phyloP scores from a whole-genome alignment of 1,140 invertebrate genomes.

The Paraescarpia echinospica region DNA sequence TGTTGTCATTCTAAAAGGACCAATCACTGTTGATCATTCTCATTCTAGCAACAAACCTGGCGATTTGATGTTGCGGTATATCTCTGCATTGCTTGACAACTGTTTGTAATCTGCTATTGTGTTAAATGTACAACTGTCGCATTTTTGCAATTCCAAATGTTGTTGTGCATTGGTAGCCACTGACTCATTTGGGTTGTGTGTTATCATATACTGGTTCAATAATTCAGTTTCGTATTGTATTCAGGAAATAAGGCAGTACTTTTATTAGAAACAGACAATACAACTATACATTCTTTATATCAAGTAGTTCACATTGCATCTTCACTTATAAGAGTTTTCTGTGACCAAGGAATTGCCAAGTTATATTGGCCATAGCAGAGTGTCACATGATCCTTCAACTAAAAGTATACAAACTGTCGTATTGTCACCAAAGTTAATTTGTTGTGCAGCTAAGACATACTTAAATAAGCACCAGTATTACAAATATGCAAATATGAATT shows the following conservation, averaged over 20 bases:
- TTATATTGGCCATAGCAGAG: background rate
- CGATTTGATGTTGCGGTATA: background rate
- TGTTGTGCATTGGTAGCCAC: too few species aligned
- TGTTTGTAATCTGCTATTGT: too few species aligned
- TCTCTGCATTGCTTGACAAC: background rate
- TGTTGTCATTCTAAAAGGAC: background rate
- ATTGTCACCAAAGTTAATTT: background rate
- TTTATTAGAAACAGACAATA: background rate
- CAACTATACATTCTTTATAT: background rate
- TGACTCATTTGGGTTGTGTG: too few species aligned
- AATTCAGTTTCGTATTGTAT: background rate
- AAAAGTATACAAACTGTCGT: background rate
- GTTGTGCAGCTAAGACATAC: background rate
- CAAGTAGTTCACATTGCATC: background rate
- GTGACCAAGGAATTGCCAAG: background rate
- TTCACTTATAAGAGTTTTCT: background rate
- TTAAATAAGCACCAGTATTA: background rate
- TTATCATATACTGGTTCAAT: too few species aligned
- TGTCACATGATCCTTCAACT: background rate
- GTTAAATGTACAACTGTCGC: too few species aligned
- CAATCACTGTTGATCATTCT: background rate
- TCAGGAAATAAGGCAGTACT: background rate
- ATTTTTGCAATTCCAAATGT: too few species aligned
- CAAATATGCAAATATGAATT: background rate
- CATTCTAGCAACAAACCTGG: background rate